Percentiles rank a stretch among this genome's conserved stretches.
These are phyloP conservation scores for Trichonephila inaurata DNA, from an alignment of 1,140 invertebrate genomes.

Conservation along the genomic window DNA sequence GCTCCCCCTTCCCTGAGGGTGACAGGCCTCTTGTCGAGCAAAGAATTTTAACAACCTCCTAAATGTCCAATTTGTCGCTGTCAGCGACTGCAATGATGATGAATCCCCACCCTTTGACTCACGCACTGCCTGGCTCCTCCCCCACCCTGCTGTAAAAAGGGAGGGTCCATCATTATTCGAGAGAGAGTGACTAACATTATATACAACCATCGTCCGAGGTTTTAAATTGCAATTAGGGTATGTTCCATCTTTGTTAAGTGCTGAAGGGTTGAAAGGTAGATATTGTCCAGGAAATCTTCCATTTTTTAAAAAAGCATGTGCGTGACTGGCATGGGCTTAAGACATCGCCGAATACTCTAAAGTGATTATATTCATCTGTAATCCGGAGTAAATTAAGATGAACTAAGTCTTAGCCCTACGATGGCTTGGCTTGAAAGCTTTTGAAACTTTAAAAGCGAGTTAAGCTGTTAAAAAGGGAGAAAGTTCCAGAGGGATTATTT, in stretches of 20 bases:
- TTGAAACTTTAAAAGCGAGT: too few relatives aligned
- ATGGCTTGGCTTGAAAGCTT: too few relatives aligned
- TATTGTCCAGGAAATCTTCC: not conserved
- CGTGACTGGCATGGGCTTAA: too few relatives aligned
- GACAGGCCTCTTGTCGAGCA: conserved; percentile 23
- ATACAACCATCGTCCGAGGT: not conserved
- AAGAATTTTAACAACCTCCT: conserved; percentile 30
- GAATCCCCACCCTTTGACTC: conserved; percentile 1
- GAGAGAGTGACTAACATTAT: not conserved
- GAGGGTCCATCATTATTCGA: conserved; percentile 12
- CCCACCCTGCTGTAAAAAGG: not conserved
- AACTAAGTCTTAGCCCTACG: too few relatives aligned
- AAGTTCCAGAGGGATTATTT: too few relatives aligned
- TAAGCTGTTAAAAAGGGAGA: too few relatives aligned
- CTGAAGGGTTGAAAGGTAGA: not conserved
- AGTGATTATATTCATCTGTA: too few relatives aligned
- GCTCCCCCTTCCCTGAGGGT: not conserved
- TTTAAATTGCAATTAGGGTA: conserved; percentile 6
- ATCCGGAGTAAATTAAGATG: too few relatives aligned
- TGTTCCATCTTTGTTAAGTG: not conserved
- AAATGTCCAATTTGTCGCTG: conserved; percentile 38
- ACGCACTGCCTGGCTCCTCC: not conserved
- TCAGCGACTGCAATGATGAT: not conserved
- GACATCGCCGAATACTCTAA: too few relatives aligned
- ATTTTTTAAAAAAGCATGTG: too few relatives aligned